A percentile compares a stretch with the other conserved stretches of the same genome.
These are phyloP conservation scores for Acrocephalus arundinaceus DNA, from an alignment of 2,113 vertebrate species.

Conservation along the genomic window DNA sequence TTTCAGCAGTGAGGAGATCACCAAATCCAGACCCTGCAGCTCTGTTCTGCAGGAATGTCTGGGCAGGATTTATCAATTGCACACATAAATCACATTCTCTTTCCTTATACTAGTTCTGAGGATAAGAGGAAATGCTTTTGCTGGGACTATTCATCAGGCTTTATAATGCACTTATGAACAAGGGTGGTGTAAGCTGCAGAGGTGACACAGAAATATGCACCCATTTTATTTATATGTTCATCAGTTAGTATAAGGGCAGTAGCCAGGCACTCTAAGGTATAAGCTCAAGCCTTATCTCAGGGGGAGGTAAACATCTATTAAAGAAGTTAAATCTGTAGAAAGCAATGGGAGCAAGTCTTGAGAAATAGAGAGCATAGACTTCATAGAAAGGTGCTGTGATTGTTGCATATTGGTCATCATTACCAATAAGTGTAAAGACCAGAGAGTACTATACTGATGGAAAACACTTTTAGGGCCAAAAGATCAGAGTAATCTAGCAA, in stretches of 20 bases:
- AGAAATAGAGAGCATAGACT: background rate
- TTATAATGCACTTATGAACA: background rate
- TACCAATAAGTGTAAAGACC: background rate
- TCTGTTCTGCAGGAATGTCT: background rate
- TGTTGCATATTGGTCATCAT: background rate
- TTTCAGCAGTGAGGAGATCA: background rate
- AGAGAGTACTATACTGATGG: background rate
- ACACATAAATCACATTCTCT: background rate
- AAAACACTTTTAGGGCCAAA: background rate
- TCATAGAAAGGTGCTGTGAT: background rate
- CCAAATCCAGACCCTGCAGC: background rate
- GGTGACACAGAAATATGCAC: background rate
- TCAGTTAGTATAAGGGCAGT: background rate
- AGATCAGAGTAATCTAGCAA: background rate
- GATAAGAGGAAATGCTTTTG: background rate
- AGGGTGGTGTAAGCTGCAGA: background rate
- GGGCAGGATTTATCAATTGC: background rate
- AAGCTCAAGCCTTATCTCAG: background rate
- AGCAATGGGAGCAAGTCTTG: background rate
- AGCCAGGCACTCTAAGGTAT: background rate
- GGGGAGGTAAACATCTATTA: background rate
- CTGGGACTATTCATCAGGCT: background rate
- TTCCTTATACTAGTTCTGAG: background rate
- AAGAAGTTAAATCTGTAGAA: background rate
- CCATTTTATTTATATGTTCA: background rate